phyloP scores from a whole-genome alignment of 1,140 invertebrate species.

The Harpegnathos saltator region DNA sequence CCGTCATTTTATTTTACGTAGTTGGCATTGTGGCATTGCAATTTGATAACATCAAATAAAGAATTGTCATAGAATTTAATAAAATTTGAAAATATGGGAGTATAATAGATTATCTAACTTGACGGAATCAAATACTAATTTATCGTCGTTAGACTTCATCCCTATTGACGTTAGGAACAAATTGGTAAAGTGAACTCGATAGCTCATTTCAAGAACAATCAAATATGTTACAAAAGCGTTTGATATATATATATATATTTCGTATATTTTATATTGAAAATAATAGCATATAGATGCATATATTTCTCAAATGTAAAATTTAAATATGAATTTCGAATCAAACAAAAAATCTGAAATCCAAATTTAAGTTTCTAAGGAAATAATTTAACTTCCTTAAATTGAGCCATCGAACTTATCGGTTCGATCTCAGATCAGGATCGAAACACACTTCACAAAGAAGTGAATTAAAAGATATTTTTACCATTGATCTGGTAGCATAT shows the following conservation, averaged over 20 bases:
- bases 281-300: too few relatives aligned
- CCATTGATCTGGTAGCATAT: neutral
- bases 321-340: too few relatives aligned
- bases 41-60: too few relatives aligned
- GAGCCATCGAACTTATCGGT: conserved; percentile 4
- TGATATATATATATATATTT: neutral
- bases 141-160: neutral
- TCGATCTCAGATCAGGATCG: neutral
- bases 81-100: too few relatives aligned
- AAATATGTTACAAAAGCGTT: neutral
- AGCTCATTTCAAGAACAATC: neutral
- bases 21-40: too few relatives aligned
- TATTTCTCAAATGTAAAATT: too few relatives aligned
- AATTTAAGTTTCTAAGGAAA: neutral
- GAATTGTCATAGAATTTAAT: too few relatives aligned
- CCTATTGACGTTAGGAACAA: neutral
- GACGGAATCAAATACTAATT: neutral
- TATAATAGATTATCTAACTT: too few relatives aligned
- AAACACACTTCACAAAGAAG: conserved; percentile 2
- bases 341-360: too few relatives aligned
- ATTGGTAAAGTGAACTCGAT: neutral
- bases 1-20: neutral
- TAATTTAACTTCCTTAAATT: neutral
- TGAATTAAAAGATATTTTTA: neutral
- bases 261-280: too few relatives aligned